Conservation (phyloP, 2,797 vertebrate genomes). For the Babyrousa celebensis region DNA sequence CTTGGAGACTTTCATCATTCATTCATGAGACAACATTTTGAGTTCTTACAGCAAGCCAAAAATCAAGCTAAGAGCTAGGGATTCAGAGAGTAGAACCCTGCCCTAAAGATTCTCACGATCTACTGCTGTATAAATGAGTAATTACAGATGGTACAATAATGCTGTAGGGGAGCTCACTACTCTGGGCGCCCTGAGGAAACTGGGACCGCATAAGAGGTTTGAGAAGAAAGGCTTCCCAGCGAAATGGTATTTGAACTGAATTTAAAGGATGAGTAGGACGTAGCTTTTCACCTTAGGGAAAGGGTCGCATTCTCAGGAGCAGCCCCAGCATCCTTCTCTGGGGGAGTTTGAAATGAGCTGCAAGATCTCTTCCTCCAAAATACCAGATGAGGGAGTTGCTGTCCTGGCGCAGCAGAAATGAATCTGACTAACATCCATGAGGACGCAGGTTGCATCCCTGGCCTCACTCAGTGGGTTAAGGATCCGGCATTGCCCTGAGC, state of each 20-base stretch:
- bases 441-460: too few species aligned
- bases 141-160: background rate
- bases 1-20: background rate
- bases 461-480: too few species aligned
- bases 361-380: conserved; percentile 2
- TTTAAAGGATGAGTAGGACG: background rate
- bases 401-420: too few species aligned
- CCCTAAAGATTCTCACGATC: background rate
- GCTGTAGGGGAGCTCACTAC: background rate
- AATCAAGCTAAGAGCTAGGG: background rate
- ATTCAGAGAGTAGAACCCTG: background rate
- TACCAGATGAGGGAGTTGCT: background rate
- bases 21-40: background rate
- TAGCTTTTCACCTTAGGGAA: background rate
- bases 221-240: background rate
- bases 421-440: too few species aligned
- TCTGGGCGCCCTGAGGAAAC: background rate
- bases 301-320: background rate
- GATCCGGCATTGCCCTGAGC: too few species aligned
- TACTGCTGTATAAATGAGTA: conserved; percentile 23
- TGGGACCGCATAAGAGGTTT: background rate
- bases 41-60: background rate
- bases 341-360: background rate
- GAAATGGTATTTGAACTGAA: background rate
- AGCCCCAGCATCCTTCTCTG: background rate